Conservation (phyloP, 2,888 invertebrate genomes). For the Branchipolynoe longqiensis region DNA sequence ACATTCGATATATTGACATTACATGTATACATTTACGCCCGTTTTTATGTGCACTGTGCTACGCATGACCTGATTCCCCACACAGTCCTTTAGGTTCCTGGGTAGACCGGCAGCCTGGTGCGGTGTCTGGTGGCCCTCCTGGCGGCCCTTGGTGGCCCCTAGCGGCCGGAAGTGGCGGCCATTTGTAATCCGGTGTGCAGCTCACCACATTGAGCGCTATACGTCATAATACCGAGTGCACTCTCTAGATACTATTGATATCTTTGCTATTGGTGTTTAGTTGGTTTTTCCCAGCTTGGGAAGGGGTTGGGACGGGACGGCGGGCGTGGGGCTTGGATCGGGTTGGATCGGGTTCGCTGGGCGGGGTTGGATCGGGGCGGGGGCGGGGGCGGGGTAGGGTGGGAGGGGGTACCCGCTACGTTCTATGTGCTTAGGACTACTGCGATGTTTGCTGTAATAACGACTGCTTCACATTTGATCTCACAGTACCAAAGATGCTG, state of each 20-base stretch:
- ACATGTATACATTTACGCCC: conserved; percentile 53
- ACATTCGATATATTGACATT: conserved; percentile 56
- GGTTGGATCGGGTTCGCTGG: too few relatives aligned
- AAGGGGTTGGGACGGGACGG: too few relatives aligned
- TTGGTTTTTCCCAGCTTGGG: too few relatives aligned
- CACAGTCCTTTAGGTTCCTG: conserved; percentile 20
- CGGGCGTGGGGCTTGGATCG: too few relatives aligned
- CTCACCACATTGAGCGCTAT: too few relatives aligned
- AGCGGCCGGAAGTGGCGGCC: too few relatives aligned
- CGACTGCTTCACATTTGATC: conserved; percentile 55
- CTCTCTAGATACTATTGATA: conserved; percentile 3
- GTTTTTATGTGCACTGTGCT: conserved; percentile 59
- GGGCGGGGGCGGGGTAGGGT: too few relatives aligned
- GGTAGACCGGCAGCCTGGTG: too few relatives aligned
- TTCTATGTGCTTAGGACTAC: conserved; percentile 33
- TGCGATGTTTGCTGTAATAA: conserved; percentile 4
- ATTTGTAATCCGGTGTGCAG: too few relatives aligned
- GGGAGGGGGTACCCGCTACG: too few relatives aligned
- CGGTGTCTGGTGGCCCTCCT: conserved; percentile 32
- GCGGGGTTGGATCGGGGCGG: too few relatives aligned
- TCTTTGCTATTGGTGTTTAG: background rate
- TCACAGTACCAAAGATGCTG: conserved; percentile 62
- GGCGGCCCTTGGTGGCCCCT: background rate
- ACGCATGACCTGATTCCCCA: conserved; percentile 48
- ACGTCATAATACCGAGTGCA: conserved; percentile 26